Conservation (phyloP, 2,797 vertebrate species). For the Pterois miles region DNA sequence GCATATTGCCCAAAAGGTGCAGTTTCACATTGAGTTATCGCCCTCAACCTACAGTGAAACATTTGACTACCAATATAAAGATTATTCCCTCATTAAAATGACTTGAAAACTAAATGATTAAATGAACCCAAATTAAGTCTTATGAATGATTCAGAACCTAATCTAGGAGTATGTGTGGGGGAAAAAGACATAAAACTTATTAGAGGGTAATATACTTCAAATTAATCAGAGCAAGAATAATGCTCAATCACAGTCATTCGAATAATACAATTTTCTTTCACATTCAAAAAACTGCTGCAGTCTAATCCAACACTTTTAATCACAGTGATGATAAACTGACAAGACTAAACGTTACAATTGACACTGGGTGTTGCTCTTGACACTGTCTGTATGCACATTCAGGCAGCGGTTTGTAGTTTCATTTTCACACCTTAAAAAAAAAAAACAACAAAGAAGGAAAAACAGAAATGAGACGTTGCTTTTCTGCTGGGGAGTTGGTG, state of each 20-base stretch:
- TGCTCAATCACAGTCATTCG: not conserved
- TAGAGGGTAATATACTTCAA: not conserved
- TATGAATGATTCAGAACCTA: not conserved
- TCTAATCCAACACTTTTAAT: not conserved
- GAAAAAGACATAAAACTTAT: not conserved
- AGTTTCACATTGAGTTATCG: constrained; percentile 5
- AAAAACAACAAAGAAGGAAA: not conserved
- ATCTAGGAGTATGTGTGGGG: not conserved
- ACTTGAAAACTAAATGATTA: not conserved
- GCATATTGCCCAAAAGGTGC: not conserved
- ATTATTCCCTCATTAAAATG: not conserved
- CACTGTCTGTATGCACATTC: not conserved
- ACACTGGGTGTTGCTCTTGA: constrained; percentile 11
- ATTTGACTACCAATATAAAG: not conserved
- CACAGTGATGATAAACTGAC: not conserved
- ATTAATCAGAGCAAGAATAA: not conserved
- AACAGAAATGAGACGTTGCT: constrained; percentile 36
- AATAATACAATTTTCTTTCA: not conserved
- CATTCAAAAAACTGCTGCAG: not conserved
- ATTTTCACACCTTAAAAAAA: constrained; percentile 5
- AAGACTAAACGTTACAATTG: not conserved
- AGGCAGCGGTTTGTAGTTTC: constrained; percentile 12
- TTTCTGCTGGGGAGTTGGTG: not conserved
- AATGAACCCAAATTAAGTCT: not conserved
- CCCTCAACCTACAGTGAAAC: not conserved